A percentile compares a stretch with the other conserved stretches of the same genome.
Evolutionary conservation across 2,113 vertebrate species (phyloP).

Genomic region (Percina caprodes): DNA sequence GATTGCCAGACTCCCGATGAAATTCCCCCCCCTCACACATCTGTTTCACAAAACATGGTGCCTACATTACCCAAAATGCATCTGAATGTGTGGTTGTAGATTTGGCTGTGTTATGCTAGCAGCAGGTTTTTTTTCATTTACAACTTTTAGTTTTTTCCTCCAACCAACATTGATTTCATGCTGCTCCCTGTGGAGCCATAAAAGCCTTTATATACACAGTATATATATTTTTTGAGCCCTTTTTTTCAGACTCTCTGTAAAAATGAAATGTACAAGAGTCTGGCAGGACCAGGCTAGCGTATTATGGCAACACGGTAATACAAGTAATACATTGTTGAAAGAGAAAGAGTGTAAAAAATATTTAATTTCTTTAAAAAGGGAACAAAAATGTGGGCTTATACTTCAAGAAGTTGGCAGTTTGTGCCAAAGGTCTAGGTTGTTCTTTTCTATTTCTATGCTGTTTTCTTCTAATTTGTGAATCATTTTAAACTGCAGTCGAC

Average conservation of each 20-base stretch:
- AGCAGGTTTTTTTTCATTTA: neutral
- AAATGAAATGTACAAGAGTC: too few relatives aligned
- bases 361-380: neutral
- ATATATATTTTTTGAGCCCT: too few relatives aligned
- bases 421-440: neutral
- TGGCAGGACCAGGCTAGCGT: too few relatives aligned
- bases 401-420: neutral
- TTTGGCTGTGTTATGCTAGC: neutral
- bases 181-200: neutral
- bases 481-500: neutral
- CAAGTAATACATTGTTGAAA: neutral
- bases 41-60: neutral
- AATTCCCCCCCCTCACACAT: too few relatives aligned
- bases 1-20: too few relatives aligned
- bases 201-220: neutral
- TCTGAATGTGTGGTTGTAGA: neutral
- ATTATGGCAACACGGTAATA: too few relatives aligned
- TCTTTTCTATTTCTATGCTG: neutral
- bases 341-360: neutral
- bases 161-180: neutral
- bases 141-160: neutral
- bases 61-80: too few relatives aligned
- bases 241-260: too few relatives aligned
- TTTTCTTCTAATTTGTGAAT: neutral
- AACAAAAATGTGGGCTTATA: neutral